Evolutionary conservation across 53 echinoderm and acorn worm species (phyloP), one percentile per base, ranked within the genome.

Genomic region (Patiria pectinifera): DNA sequence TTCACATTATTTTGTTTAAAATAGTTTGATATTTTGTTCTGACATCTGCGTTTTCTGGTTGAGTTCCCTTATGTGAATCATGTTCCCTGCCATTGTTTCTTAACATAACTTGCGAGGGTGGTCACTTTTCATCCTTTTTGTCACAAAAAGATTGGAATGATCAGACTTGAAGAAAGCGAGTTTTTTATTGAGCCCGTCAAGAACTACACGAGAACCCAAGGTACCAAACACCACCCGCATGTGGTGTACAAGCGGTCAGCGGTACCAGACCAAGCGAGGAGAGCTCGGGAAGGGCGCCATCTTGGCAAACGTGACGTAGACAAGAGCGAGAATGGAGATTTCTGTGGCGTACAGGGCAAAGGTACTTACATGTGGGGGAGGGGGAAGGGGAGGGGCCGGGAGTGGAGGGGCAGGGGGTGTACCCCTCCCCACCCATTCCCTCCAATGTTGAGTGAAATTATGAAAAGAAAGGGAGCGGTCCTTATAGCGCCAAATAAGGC

Each of bases 151-250:
- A 85, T 92, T 47, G 97, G 97, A 26, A 74, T 95, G 61, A 96
- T 97, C 46, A 78, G 93, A 80, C 62, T 86, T 9, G 59, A 63
- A 46, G 85, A 89, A 8, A 92, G 93, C 18, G 92, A 96, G 60
- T 97, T 95, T 86, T 95, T 97, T 75, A 97, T 97, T 72, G 97
- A 97, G 83, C 97, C 97, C 5, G 86, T 97, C 14, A 81, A 66
- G 90, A 90, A 90, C 61, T 69, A 90, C 69, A 80, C 90, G 4
- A 69, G 44, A 16, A 62, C 10, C 5, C 46, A 83, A 14, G 90
- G 80, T 15, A 79, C 87, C 71, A 85, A 62, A 47, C 80, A 61
- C 22, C 96, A 95, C 24, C 96, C 96, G 6, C 96, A 96, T 81
- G 89, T 96, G 6, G 89, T 96, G 14, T 96, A 96, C 75, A 93